Conservation (phyloP, 2,888 invertebrate species). For the Sarcophaga variegata region DNA sequence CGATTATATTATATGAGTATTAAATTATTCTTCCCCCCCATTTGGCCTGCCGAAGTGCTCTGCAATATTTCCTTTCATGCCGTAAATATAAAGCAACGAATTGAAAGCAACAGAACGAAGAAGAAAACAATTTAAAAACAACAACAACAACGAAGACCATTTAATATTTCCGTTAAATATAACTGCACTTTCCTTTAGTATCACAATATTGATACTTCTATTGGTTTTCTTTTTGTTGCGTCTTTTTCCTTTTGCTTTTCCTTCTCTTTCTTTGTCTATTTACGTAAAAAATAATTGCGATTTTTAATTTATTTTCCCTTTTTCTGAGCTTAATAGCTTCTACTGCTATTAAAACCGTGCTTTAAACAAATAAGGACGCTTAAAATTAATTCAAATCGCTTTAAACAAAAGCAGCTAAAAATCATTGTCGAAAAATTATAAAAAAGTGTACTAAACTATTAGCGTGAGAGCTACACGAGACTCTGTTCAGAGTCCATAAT, state of each 20-base stretch:
- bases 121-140: conserved; percentile 41
- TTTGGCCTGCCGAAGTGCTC: not conserved
- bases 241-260: not conserved
- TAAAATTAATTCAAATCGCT: too few species aligned
- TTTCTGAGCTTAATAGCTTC: not conserved
- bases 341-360: too few species aligned
- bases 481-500: too few species aligned
- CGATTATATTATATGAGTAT: conserved; percentile 27
- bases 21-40: not conserved
- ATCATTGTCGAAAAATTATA: too few species aligned
- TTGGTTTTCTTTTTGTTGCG: conserved; percentile 3
- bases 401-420: too few species aligned
- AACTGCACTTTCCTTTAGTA: conserved; percentile 43
- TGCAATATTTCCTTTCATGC: not conserved
- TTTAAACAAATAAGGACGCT: too few species aligned
- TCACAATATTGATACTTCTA: conserved; percentile 35
- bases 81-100: not conserved
- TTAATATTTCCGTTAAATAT: conserved; percentile 54
- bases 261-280: too few species aligned
- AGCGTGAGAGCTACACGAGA: too few species aligned
- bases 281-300: too few species aligned
- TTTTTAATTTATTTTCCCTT: not conserved
- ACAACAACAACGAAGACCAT: conserved; percentile 35
- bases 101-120: conserved; percentile 20
- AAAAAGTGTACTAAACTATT: too few species aligned